Conservation (phyloP, 2,113 vertebrate genomes). For the Sisor rabdophorus region DNA sequence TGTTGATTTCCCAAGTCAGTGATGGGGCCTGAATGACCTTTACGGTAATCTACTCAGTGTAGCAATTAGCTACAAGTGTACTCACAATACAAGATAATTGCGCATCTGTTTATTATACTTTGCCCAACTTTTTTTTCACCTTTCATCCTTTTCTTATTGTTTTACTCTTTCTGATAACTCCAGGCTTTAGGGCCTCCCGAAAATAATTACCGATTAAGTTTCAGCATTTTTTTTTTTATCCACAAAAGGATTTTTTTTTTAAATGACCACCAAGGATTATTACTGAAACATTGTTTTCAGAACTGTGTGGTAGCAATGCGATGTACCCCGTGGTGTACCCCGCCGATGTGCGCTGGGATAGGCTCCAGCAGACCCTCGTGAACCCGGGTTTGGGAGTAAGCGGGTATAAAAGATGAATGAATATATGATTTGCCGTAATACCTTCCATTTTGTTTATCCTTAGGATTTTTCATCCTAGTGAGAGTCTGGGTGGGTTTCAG, state of each 20-base stretch:
- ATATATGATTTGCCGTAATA: background rate
- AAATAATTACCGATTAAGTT: background rate
- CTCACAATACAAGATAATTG: slow-evolving; percentile 34
- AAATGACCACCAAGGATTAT: no score
- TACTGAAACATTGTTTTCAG: no score
- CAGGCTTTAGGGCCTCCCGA: background rate
- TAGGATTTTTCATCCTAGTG: background rate
- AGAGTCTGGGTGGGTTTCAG: background rate
- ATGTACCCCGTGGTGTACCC: no score
- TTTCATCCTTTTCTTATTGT: background rate
- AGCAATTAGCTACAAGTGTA: slow-evolving; percentile 9
- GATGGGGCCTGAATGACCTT: slow-evolving; percentile 4
- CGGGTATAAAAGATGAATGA: no score
- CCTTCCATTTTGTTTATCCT: background rate
- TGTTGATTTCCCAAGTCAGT: slow-evolving; percentile 17
- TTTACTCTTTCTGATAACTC: background rate
- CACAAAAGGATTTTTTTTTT: no score
- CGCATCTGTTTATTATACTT: slow-evolving; percentile 33
- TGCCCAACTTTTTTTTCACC: slow-evolving; percentile 4
- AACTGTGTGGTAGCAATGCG: no score
- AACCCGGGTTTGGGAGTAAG: no score
- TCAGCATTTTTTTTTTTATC: background rate
- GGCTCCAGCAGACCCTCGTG: no score
- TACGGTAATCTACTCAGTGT: slow-evolving; percentile 27
- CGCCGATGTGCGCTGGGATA: no score